Percentiles rank a stretch among this genome's conserved stretches.
These are phyloP conservation scores for Xenopus petersii DNA, from an alignment of 2,797 vertebrate genomes.

Conservation along the genomic window DNA sequence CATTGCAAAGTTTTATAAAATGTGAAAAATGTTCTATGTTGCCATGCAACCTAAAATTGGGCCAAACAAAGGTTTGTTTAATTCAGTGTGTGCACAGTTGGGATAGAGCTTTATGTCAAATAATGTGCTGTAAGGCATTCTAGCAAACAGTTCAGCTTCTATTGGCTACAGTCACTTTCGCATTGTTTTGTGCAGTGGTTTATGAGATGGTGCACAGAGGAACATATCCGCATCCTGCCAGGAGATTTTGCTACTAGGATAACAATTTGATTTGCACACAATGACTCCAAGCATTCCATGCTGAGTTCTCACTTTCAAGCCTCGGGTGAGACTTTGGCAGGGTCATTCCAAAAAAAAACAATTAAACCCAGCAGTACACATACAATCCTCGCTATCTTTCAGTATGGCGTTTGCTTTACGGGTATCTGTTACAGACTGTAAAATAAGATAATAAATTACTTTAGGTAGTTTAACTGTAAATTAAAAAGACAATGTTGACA, in stretches of 20 bases:
- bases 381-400: not conserved
- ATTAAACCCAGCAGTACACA: slow-evolving; percentile 6
- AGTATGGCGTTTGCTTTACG: not conserved
- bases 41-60: too few species aligned
- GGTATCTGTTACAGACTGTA: not conserved
- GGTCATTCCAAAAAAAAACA: slow-evolving; percentile 28
- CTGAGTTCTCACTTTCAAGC: slow-evolving; percentile 35
- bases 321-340: slow-evolving; percentile 21
- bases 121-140: slow-evolving; percentile 20
- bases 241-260: slow-evolving; percentile 36
- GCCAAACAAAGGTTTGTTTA: too few species aligned
- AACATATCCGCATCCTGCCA: slow-evolving; percentile 30
- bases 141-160: slow-evolving; percentile 19
- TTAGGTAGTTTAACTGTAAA: too few species aligned
- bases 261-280: slow-evolving; percentile 36
- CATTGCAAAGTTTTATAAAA: too few species aligned
- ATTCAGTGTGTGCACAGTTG: not conserved
- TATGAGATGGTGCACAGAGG: slow-evolving; percentile 25
- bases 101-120: slow-evolving; percentile 10
- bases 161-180: not conserved
- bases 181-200: slow-evolving; percentile 31
- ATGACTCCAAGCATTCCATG: slow-evolving; percentile 34
- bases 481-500: too few species aligned
- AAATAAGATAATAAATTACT: too few species aligned
- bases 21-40: too few species aligned